Evolutionary conservation across 2,888 invertebrate genomes (phyloP).

Genomic region (Chirona hameri): DNA sequence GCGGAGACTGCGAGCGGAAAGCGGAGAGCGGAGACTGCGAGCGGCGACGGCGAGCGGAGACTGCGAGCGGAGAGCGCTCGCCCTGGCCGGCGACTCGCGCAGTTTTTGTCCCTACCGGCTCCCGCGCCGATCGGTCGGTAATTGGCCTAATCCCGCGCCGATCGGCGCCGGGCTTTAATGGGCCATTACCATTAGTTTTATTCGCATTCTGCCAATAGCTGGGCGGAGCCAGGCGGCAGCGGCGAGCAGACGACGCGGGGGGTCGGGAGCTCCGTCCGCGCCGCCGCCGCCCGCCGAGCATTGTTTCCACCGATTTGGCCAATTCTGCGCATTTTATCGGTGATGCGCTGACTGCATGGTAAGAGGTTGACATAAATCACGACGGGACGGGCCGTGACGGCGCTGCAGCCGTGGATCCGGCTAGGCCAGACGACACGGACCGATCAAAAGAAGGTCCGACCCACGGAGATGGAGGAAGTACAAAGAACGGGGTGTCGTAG

Average conservation of each 20-base stretch:
- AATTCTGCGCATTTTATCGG: background rate
- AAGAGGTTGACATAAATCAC: background rate
- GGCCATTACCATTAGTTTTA: conserved; percentile 25
- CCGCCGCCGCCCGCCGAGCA: background rate
- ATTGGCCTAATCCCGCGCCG: background rate
- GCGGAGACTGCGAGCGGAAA: background rate
- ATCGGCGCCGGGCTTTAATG: background rate
- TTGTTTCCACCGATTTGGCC: background rate
- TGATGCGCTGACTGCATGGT: background rate
- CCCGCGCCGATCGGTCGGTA: background rate
- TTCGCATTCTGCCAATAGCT: conserved; percentile 5
- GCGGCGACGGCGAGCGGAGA: background rate
- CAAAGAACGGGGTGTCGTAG: no score
- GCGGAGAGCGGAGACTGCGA: background rate
- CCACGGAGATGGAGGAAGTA: no score
- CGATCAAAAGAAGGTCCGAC: no score
- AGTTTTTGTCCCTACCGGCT: background rate
- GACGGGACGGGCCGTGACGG: background rate
- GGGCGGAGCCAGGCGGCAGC: background rate
- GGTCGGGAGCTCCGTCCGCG: background rate
- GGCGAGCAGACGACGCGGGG: background rate
- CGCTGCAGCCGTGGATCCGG: no score
- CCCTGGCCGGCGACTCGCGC: background rate
- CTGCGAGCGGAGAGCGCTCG: background rate
- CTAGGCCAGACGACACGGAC: no score